Base-by-base conservation (phyloP, 2,888 invertebrate species). In the Drosophila vallismaia region DNA sequence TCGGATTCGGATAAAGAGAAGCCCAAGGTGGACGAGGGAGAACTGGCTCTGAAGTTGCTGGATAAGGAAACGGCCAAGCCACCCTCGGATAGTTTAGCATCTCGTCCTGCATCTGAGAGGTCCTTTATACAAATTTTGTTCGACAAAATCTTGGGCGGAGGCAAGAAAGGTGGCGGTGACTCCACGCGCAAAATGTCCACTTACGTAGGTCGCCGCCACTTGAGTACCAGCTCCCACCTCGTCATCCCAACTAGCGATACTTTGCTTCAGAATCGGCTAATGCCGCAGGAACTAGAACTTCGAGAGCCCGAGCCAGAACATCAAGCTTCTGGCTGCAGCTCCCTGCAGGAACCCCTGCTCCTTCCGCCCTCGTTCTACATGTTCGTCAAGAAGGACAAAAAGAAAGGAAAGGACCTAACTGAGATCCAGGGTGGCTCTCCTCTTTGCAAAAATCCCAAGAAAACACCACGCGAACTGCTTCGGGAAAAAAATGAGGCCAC, bases 101-200 rank as follows among this genome's bases (percentile, higher is more conserved):
- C 14, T 19, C 14, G 5, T 1, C 12, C 40, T 19, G n/a, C 8
- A 19, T 19, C 19, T 5, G 40, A 55, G 4, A 54, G 55, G 7
- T 26, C 24, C 5, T 10, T 70, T 7, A 8, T 55, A 0, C 51
- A 64, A 26, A 44, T 33, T 5, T 3, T 70, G 1, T 51, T 54
- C 3, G 70, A 64, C 0, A 70, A 55, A 40, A 46, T 70, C n/a
- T 7, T 72, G 7, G 54, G 72, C 8, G 12, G 40, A 0, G 28
- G 29, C 2, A 55, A 38, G 7, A 72, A 45, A 14, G 48, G 19
- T 1, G 26, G 40, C 1, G 19, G 26, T 29, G 24, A 40, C 0
- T 10, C 44, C n/a, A 44, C 31, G n/a, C 52, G 67, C 4, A 10
- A 33, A n/a, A 42, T 70, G 70, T 53, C 73, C 26, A 55, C 70